Evolutionary conservation across 1,140 invertebrate species (phyloP).

Genomic region (Trachelipus rathkii): DNA sequence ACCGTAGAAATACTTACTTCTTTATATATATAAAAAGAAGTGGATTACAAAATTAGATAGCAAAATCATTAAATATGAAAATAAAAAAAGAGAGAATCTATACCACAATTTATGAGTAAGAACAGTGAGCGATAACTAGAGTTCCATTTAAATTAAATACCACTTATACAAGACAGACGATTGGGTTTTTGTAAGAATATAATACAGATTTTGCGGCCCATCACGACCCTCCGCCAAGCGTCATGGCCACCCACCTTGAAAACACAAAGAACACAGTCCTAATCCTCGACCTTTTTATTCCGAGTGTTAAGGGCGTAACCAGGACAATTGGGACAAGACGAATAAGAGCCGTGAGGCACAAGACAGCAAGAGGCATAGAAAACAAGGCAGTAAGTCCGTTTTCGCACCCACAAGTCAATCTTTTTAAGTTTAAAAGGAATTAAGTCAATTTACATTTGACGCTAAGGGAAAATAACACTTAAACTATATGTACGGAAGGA

Average conservation of each 20-base stretch:
- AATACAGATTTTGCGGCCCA: constrained; percentile 1
- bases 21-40: too few species aligned
- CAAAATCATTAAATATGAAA: too few species aligned
- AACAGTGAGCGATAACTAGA: not conserved
- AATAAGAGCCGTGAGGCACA: not conserved
- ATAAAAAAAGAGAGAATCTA: not conserved
- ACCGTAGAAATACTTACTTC: too few species aligned
- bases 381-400: not conserved
- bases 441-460: not conserved
- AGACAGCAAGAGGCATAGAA: not conserved
- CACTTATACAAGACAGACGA: not conserved
- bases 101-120: not conserved
- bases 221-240: not conserved
- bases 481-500: not conserved
- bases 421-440: constrained; percentile 6
- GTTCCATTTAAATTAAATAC: not conserved
- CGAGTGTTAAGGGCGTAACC: not conserved
- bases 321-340: not conserved
- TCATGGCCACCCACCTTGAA: not conserved
- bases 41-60: too few species aligned
- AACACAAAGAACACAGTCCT: not conserved
- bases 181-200: not conserved
- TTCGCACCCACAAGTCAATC: not conserved
- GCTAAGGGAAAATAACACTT: not conserved
- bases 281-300: not conserved